Conservation (phyloP, 2,113 vertebrate genomes). For the Dipodomys stephensi region DNA sequence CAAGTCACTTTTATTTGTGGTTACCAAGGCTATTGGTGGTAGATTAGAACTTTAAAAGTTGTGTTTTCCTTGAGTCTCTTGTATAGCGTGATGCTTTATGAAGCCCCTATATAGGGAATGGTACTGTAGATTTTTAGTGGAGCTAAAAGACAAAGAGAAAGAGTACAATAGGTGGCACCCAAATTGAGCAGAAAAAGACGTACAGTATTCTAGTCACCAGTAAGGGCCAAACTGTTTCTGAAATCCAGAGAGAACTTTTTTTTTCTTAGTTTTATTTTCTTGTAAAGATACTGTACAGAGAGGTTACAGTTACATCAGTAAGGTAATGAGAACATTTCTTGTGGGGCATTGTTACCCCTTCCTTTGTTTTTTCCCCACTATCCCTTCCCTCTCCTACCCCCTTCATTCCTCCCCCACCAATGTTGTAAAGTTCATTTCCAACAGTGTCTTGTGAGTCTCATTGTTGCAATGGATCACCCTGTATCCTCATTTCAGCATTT, state of each 20-base stretch:
- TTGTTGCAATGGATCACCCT: too few relatives aligned
- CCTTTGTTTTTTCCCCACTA: too few relatives aligned
- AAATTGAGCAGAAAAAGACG: not conserved
- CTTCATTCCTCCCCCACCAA: too few relatives aligned
- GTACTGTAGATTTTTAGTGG: not conserved
- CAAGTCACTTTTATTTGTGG: not conserved
- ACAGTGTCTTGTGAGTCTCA: too few relatives aligned
- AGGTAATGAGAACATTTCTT: too few relatives aligned
- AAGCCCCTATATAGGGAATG: not conserved
- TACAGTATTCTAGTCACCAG: not conserved
- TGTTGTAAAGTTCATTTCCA: too few relatives aligned
- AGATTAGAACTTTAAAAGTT: slow-evolving; percentile 9
- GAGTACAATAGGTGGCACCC: not conserved
- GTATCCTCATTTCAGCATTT: too few relatives aligned
- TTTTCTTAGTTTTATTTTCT: too few relatives aligned
- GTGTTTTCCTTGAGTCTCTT: not conserved
- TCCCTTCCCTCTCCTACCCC: too few relatives aligned
- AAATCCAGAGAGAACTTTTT: not conserved
- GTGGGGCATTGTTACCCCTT: too few relatives aligned
- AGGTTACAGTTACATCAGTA: too few relatives aligned
- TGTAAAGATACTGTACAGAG: too few relatives aligned
- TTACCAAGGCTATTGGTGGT: not conserved
- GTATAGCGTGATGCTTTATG: not conserved
- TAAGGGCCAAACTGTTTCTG: not conserved
- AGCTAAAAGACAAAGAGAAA: not conserved